Base-by-base conservation (phyloP, 2,797 vertebrate genomes). In the Oreortyx pictus region DNA sequence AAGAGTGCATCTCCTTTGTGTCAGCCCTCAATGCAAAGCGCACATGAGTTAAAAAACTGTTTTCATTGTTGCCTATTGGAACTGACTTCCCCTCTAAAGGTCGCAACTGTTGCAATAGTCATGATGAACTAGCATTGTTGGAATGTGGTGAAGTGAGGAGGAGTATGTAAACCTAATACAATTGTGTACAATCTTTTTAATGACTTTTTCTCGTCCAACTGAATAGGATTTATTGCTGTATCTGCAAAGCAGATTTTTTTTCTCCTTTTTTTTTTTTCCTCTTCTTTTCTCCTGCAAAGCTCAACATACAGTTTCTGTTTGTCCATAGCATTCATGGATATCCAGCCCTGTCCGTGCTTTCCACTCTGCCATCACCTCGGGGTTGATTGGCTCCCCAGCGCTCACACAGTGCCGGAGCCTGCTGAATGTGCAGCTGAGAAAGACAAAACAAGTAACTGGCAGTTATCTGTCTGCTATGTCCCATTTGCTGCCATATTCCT, bases 271-370 rank as follows among this genome's bases (percentile, higher is more conserved):
- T n/a, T n/a, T n/a, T n/a, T n/a, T n/a, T n/a, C n/a, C n/a, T 24
- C 14, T 11, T 12, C 31, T 54, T 79, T n/a, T 33, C 46, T 47
- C 52, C 17, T 56, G 43, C 25, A 56, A 39, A 50, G 83, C 71
- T 44, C 15, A 65, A 95, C 94, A 33, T 97, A 98, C 98, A 27
- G 98, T 98, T 96, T 98, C 98, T 3, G 98, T 98, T 94, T 98
- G 98, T 31, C 98, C 98, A 2, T 98, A 98, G 76, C 98, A 98
- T 96, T 98, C 98, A 8, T 98, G 97, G 90, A 98, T 98, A 88
- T 98, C 97, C 75, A 98, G 95, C 43, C 98, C 98, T 0, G 98
- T 98, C 68, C 82, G 85, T 1, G 37, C 91, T 93, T 95, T 98
- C 98, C 98, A 98, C 57, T 97, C 96, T 64, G 90, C 91, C 91